Evolutionary conservation across 2,113 vertebrate genomes (phyloP), one percentile per base, ranked within the genome.

Genomic region (Coturnix japonica): DNA sequence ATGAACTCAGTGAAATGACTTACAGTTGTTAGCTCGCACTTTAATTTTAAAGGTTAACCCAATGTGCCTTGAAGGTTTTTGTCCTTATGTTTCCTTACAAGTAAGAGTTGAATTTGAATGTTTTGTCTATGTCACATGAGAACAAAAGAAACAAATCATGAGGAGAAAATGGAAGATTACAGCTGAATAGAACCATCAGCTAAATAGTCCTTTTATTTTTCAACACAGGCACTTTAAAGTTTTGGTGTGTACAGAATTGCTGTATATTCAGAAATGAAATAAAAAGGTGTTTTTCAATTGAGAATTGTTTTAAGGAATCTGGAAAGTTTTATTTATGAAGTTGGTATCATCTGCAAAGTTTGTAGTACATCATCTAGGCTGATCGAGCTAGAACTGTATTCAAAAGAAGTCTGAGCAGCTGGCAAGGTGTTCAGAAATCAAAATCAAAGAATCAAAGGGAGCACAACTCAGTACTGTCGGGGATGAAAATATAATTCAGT

Each of bases 11-110:
- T 74, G 26, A 77, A 87, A 92, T 91, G 33, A 79, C 37, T 91
- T 91, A 64, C 67, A 89, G 64, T 89, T 87, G 78, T 70, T 57
- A 83, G 39, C 46, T 93, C 46, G 22, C 1, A 1, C 81, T 94
- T 85, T 90, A 78, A 86, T 91, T 86, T 74, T 82, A 49, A 72
- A 93, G 9, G n/a, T 77, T 91, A 94, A 87, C 8, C 15, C 73
- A 73, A 66, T 9, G 6, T 84, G 49, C 66, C 75, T 87, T 76
- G n/a, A 82, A 82, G 69, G 16, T 80, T 89, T 95, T 83, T 53
- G 39, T 91, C 80, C 39, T 75, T 85, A 11, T 23, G 16, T 90
- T 95, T 95, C 76, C 80, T 2, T 80, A 76, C 43, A n/a, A 39
- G 11, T 15, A 77, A 41, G 51, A 77, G 21, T 51, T 81, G 26